Conservation (phyloP, 1,140 invertebrate species). For the Drosophila triauraria region DNA sequence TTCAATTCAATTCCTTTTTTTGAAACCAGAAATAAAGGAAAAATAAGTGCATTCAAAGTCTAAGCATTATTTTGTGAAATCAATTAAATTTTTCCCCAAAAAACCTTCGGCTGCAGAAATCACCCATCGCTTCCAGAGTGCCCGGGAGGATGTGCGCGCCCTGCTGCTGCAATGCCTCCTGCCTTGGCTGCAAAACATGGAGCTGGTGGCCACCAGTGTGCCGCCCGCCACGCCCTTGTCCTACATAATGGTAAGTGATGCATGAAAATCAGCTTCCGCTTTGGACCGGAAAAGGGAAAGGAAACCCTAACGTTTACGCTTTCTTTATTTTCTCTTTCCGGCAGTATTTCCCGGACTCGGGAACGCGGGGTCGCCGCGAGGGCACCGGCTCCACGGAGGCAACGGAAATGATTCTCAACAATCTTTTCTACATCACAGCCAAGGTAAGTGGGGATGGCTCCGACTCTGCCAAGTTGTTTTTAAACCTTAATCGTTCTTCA, state of each 20-base stretch:
- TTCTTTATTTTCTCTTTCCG: conserved; percentile 19
- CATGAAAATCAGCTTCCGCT: conserved; percentile 11
- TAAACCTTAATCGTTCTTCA: conserved; percentile 79
- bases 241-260: conserved; percentile 90
- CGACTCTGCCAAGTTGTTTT: not conserved
- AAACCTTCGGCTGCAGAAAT: conserved; percentile 90
- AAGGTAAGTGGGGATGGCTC: conserved; percentile 88
- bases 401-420: conserved; percentile 99
- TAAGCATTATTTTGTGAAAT: not conserved
- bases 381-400: conserved; percentile 99
- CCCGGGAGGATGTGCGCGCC: conserved; percentile 94
- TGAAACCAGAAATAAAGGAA: too few relatives aligned
- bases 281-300: conserved; percentile 1
- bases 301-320: not conserved
- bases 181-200: conserved; percentile 99
- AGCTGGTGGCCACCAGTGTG: conserved; percentile 98
- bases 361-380: conserved; percentile 90
- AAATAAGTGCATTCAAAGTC: too few relatives aligned
- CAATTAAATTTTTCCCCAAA: not conserved
- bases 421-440: conserved; percentile 98
- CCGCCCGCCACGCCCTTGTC: conserved; percentile 93
- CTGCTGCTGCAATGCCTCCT: conserved; percentile 95
- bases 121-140: conserved; percentile 98
- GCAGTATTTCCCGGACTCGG: conserved; percentile 91
- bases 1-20: not conserved